Evolutionary conservation across 2,113 vertebrate species (phyloP).

Genomic region (human (Homo sapiens)): GRCh38 chr1:97697001-97697500

Average conservation of each 20-base stretch:
- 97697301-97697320: conserved; percentile 53
- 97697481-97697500: not conserved
- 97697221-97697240: not conserved
- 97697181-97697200: not conserved
- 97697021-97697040: not conserved
- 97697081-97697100: not conserved
- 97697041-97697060: not conserved
- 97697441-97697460: conserved; percentile 52
- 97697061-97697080: not conserved
- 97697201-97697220: not conserved
- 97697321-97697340: not conserved
- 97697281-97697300: not conserved
- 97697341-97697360: conserved; percentile 35
- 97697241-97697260: not conserved
- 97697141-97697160: not conserved
- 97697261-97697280: not conserved
- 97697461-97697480: conserved; percentile 21
- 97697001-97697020: not conserved
- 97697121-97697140: not conserved
- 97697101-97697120: not conserved
- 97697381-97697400: conserved; percentile 66
- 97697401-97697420: conserved; percentile 53
- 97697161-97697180: not conserved
- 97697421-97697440: conserved; percentile 36
- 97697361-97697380: conserved; percentile 69